phyloP scores from a whole-genome alignment of 2,113 vertebrate species.

The Tupaia tana region DNA sequence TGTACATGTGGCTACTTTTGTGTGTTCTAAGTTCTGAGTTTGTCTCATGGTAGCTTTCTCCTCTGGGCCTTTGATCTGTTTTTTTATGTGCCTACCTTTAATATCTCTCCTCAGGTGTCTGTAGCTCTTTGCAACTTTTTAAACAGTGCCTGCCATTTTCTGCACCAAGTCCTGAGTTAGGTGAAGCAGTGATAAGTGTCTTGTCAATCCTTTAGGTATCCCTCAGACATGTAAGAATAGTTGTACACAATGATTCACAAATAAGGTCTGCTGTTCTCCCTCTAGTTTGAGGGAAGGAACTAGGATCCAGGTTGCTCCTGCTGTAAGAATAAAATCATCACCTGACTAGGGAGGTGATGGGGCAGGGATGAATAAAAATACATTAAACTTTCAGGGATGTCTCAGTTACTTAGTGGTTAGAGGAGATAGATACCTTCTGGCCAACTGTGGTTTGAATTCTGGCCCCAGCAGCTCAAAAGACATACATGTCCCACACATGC shows the following conservation, averaged over 20 bases:
- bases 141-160: background rate
- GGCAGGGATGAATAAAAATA: background rate
- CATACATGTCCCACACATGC: too few species aligned
- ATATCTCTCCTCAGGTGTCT: background rate
- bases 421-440: too few species aligned
- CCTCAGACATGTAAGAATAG: background rate
- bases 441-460: too few species aligned
- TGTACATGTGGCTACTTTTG: background rate
- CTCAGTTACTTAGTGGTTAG: too few species aligned
- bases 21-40: background rate
- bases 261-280: background rate
- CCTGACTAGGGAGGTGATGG: background rate
- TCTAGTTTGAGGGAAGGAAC: background rate
- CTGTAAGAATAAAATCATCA: background rate
- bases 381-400: too few species aligned
- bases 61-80: background rate
- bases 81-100: background rate
- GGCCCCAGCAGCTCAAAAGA: too few species aligned
- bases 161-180: background rate
- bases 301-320: background rate
- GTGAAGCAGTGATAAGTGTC: background rate
- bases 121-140: background rate
- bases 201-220: background rate
- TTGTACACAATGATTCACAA: background rate
- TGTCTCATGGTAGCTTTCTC: background rate